Percentiles rank a stretch among this genome's conserved stretches.
Evolutionary conservation across 2,797 vertebrate species (phyloP).

Genomic region (Aldrovandia affinis): DNA sequence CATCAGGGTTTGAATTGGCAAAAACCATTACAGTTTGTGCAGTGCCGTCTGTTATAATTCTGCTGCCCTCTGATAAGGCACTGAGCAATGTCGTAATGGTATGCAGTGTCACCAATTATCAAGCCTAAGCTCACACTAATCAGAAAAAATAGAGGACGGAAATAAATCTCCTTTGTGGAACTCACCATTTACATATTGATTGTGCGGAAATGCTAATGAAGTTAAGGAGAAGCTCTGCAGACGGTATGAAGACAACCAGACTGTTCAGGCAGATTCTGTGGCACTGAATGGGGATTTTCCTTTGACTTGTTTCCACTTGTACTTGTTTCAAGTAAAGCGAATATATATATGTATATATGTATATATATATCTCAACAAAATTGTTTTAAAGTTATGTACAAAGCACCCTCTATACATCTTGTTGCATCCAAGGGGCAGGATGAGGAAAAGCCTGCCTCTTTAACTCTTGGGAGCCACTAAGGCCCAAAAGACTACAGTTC

Average conservation of each 20-base stretch:
- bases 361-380: too few species aligned
- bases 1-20: conserved; percentile 65
- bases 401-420: too few species aligned
- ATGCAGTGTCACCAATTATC: conserved; percentile 79
- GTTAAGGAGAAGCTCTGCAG: conserved; percentile 44
- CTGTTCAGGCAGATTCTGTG: not conserved
- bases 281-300: not conserved
- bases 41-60: conserved; percentile 72
- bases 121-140: conserved; percentile 75
- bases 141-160: conserved; percentile 76
- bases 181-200: conserved; percentile 80
- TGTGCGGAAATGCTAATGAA: conserved; percentile 80
- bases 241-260: not conserved
- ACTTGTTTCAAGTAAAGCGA: too few species aligned
- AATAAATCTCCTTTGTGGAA: conserved; percentile 80
- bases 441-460: too few species aligned
- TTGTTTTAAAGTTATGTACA: too few species aligned
- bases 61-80: conserved; percentile 64
- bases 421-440: too few species aligned
- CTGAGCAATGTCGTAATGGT: conserved; percentile 74
- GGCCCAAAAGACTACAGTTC: too few species aligned
- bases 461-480: too few species aligned
- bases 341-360: too few species aligned
- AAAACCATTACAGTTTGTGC: conserved; percentile 71
- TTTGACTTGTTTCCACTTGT: too few species aligned